These are phyloP conservation scores for Thereuonema tuberculata DNA, from an alignment of 1,140 invertebrate genomes.

Conservation along the genomic window DNA sequence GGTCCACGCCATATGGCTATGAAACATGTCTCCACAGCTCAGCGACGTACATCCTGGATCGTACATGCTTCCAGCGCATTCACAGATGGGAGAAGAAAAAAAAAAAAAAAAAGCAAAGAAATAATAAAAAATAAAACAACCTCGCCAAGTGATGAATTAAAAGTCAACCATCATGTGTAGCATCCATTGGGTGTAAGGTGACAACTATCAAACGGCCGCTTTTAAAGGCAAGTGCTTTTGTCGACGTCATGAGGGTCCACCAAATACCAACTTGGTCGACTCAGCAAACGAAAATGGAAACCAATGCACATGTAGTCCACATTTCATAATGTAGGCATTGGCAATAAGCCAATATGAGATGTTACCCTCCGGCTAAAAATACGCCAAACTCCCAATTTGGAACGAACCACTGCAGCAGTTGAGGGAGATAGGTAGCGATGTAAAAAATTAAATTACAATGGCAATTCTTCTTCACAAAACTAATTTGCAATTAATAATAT, in stretches of 20 bases:
- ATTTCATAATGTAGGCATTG: neutral
- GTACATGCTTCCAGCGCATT: neutral
- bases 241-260: neutral
- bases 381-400: constrained; percentile 8
- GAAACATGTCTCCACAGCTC: neutral
- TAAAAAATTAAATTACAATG: no score
- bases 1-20: neutral
- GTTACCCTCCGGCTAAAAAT: constrained; percentile 8
- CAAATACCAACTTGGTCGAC: neutral
- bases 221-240: neutral
- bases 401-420: neutral
- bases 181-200: neutral
- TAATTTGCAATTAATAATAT: no score
- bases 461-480: no score
- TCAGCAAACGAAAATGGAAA: neutral
- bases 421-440: no score
- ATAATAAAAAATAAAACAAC: neutral
- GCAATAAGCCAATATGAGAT: neutral
- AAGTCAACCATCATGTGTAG: neutral
- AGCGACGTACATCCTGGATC: neutral
- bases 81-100: neutral
- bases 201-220: neutral
- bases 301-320: neutral
- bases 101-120: neutral
- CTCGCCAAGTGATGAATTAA: neutral